Percentiles rank a stretch among this genome's conserved stretches.
phyloP scores from a whole-genome alignment of 37 sponge, comb jelly and placozoan genomes.

The Theonella swinhoei region DNA sequence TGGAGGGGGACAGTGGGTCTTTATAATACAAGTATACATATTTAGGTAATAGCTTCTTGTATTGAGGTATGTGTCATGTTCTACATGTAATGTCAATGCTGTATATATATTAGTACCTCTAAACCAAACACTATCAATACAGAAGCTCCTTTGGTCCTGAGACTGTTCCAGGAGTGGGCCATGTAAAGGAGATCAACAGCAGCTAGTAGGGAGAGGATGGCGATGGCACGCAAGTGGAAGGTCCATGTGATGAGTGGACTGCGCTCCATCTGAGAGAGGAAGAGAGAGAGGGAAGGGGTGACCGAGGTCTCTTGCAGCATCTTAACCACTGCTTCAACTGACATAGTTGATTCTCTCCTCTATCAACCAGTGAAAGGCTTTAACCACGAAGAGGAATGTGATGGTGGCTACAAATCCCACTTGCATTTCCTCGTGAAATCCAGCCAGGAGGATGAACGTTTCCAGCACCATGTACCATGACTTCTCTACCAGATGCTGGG shows the following conservation, averaged over 20 bases:
- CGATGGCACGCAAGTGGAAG: conserved; percentile 85
- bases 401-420: conserved; percentile 82
- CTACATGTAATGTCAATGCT: not conserved
- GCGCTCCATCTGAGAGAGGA: conserved; percentile 97
- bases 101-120: conserved; percentile 56
- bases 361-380: conserved; percentile 95
- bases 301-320: no score
- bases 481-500: conserved; percentile 89
- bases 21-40: not conserved
- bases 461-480: conserved; percentile 96
- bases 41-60: no score
- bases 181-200: conserved; percentile 61
- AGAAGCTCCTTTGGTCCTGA: conserved; percentile 67
- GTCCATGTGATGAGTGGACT: conserved; percentile 86
- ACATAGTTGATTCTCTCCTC: conserved; percentile 92
- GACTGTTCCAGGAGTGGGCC: conserved; percentile 21
- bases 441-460: conserved; percentile 93
- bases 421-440: conserved; percentile 90
- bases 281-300: no score
- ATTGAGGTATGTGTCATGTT: no score
- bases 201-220: conserved; percentile 54
- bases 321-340: no score
- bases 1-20: conserved; percentile 30
- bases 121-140: conserved; percentile 95
- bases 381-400: conserved; percentile 80